Evolutionary conservation across 37 sponge, comb jelly and placozoan species (phyloP), one percentile per base, ranked within the genome.

Genomic region (Spongia lamella): DNA sequence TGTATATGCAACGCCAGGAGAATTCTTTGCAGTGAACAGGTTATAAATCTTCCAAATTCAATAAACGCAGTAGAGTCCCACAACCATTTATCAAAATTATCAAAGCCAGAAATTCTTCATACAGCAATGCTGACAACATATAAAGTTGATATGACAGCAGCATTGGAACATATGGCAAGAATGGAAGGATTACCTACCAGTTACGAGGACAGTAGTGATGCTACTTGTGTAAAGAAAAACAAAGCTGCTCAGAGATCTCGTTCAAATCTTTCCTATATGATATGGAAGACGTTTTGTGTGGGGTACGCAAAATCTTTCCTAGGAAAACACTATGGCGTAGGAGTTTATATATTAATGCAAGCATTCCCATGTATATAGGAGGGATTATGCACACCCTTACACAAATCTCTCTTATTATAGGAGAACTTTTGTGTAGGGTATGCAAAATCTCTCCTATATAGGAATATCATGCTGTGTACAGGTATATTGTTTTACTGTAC

Each of bases 31-130:
- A 7, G 11, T 39, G 70, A 34, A 25, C 20, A 19, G 4, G 37
- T 68, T 14, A 15, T 6, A 20, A 38, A 2, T 20, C 3, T 38
- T 14, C 76, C 76, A 30, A 75, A 22, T 24, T 36, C 76, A 15
- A 75, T 63, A 4, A 75, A 75, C 60, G 76, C 62, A 59, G 76
- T 75, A 27, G 76, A 75, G 22, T 61, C 63, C 29, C 76, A 75
- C 62, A 75, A 75, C 33, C 39, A 50, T 36, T 17, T 19, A 15
- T 59, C 63, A 2, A 75, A 75, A 27, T 11, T 16, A 38, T 7
- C 56, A 21, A 36, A 55, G 21, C 58, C 73, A n/a, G 51, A 39
- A 16, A 53, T 53, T n/a, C 76, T 75, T 24, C 58, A 34, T n/a
- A 24, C 22, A 11, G 62, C 63, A 3, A 35, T 75, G 62, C 22